Evolutionary conservation across 2,888 invertebrate species (phyloP).

Genomic region (Monopis laevigella): DNA sequence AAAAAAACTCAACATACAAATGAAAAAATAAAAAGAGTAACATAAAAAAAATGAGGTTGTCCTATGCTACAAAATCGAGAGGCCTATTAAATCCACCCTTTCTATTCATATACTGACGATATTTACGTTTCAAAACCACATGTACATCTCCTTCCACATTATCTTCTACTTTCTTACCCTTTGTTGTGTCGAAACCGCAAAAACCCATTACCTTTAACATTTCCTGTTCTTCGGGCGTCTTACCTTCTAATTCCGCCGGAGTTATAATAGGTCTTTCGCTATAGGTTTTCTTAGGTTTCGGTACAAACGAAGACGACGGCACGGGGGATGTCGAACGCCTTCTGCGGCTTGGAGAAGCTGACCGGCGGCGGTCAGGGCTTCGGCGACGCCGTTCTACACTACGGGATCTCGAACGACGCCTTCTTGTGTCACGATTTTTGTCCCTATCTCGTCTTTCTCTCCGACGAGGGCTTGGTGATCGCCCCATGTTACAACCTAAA

Average conservation of each 20-base stretch:
- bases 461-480: slow-evolving; percentile 52
- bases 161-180: slow-evolving; percentile 94
- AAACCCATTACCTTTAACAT: slow-evolving; percentile 99
- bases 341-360: slow-evolving; percentile 30
- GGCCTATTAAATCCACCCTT: slow-evolving; percentile 99
- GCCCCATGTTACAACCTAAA: slow-evolving; percentile 35
- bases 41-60: slow-evolving; percentile 1
- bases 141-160: slow-evolving; percentile 96
- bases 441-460: slow-evolving; percentile 33
- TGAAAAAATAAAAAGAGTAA: too few relatives aligned
- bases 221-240: slow-evolving; percentile 90
- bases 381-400: slow-evolving; percentile 45
- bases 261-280: slow-evolving; percentile 73
- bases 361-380: slow-evolving; percentile 46
- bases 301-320: slow-evolving; percentile 44
- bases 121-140: slow-evolving; percentile 94
- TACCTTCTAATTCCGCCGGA: slow-evolving; percentile 90
- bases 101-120: slow-evolving; percentile 99
- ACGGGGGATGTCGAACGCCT: slow-evolving; percentile 44
- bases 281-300: slow-evolving; percentile 43
- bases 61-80: slow-evolving; percentile 91
- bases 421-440: slow-evolving; percentile 47
- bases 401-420: slow-evolving; percentile 51
- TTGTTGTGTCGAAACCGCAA: slow-evolving; percentile 94
- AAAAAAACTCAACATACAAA: too few relatives aligned